A percentile compares a stretch with the other conserved stretches of the same genome.
Evolutionary conservation across 2,113 vertebrate genomes (phyloP).

Genomic region (Antigone vipio): DNA sequence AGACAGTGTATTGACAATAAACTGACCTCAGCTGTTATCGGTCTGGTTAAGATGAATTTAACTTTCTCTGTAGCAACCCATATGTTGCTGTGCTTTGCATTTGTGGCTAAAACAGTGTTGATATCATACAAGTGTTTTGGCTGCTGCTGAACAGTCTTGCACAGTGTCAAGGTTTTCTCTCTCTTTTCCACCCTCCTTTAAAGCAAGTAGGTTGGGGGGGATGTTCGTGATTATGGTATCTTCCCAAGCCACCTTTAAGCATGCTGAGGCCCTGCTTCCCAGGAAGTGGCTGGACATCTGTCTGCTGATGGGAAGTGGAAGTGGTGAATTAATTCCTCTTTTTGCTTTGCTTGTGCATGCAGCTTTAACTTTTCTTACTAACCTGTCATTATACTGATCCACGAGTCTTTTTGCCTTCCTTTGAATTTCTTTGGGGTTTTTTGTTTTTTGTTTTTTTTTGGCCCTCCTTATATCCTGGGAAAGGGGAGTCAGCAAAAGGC

Average conservation of each 20-base stretch:
- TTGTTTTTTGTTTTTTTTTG: background rate
- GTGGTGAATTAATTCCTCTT: background rate
- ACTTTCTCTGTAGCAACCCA: background rate
- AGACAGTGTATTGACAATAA: background rate
- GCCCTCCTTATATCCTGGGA: rapidly evolving
- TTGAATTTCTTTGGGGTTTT: background rate
- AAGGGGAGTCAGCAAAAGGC: background rate
- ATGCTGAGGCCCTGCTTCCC: background rate
- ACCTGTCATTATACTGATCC: background rate
- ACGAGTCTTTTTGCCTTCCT: background rate
- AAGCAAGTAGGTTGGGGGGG: background rate
- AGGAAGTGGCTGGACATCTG: background rate
- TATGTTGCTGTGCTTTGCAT: background rate
- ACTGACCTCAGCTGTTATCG: background rate
- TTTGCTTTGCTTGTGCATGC: background rate
- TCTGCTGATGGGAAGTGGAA: background rate
- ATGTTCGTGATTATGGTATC: background rate
- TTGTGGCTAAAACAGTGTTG: background rate
- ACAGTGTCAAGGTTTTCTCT: background rate
- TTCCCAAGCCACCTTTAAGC: background rate
- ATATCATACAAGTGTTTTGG: background rate
- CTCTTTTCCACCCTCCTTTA: background rate
- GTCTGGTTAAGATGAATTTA: background rate
- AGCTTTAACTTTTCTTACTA: background rate
- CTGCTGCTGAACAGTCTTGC: background rate